phyloP scores from a whole-genome alignment of 2,113 vertebrate species.

The Melozone crissalis region DNA sequence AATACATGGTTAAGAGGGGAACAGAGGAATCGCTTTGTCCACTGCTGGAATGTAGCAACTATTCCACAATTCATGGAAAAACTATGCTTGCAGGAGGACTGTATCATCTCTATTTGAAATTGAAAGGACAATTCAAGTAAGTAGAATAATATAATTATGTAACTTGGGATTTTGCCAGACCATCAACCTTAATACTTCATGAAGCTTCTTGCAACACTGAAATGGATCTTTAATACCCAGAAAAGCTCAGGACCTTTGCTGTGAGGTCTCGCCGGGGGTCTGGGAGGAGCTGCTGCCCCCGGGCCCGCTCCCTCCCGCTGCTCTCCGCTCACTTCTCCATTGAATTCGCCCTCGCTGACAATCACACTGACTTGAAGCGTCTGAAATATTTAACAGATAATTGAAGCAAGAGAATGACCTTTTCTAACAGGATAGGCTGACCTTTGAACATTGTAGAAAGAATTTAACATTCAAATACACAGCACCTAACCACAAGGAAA shows the following conservation, averaged over 20 bases:
- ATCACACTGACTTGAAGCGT: background rate
- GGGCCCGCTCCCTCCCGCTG: background rate
- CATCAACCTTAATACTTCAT: slow-evolving; percentile 13
- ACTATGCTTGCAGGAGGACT: background rate
- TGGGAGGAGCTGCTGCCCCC: background rate
- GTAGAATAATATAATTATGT: slow-evolving; percentile 49
- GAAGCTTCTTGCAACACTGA: background rate
- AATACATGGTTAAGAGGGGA: background rate
- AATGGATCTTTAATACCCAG: background rate
- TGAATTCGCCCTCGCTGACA: background rate
- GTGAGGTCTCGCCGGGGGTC: background rate
- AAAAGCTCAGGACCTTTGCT: background rate
- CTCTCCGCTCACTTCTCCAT: background rate
- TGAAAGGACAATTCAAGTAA: slow-evolving; percentile 31
- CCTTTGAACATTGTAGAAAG: background rate
- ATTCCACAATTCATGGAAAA: background rate
- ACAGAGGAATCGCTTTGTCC: background rate
- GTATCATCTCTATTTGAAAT: background rate
- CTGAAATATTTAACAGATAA: background rate
- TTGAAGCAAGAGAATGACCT: background rate
- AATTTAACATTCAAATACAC: background rate
- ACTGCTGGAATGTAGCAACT: background rate
- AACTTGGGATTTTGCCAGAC: slow-evolving; percentile 37
- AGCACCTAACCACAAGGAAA: background rate
- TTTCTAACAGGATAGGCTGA: background rate